These are phyloP conservation scores for Agrotis ipsilon DNA, from an alignment of 2,888 invertebrate species.

Conservation along the genomic window DNA sequence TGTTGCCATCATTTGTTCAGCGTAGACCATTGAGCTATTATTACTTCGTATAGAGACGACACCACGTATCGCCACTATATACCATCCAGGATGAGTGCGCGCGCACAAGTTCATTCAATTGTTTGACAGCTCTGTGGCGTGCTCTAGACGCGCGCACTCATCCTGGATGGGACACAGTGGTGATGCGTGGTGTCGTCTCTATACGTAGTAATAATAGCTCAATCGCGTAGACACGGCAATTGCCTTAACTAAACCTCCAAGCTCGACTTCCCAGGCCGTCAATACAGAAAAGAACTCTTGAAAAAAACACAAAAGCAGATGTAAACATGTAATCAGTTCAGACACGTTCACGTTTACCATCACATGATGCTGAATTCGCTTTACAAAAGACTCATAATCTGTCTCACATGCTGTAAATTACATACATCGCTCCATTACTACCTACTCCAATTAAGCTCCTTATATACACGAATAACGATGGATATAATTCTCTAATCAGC, in stretches of 20 bases:
- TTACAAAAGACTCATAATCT: constrained; percentile 30
- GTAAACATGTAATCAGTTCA: constrained; percentile 2
- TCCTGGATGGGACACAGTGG: no score
- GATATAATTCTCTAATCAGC: constrained; percentile 15
- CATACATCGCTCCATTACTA: constrained; percentile 28
- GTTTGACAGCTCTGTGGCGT: no score
- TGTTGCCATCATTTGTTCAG: no score
- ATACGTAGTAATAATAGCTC: no score
- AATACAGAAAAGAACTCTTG: background rate
- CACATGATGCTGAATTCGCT: constrained; percentile 4
- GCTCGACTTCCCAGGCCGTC: background rate
- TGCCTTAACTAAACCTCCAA: background rate
- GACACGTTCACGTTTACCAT: constrained; percentile 13
- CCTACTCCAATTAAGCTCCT: constrained; percentile 26
- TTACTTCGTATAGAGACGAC: no score
- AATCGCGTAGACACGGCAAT: no score
- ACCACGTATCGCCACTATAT: no score
- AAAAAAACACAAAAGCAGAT: background rate
- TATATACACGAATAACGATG: background rate
- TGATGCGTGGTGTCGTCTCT: no score
- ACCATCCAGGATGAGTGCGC: no score
- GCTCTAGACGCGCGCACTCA: no score
- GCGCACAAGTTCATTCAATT: no score
- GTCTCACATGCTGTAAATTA: constrained; percentile 39
- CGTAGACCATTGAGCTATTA: no score